A percentile compares a stretch with the other conserved stretches of the same genome.
Conservation (phyloP, 2,888 invertebrate species). For the Cerceris ruficornis region DNA sequence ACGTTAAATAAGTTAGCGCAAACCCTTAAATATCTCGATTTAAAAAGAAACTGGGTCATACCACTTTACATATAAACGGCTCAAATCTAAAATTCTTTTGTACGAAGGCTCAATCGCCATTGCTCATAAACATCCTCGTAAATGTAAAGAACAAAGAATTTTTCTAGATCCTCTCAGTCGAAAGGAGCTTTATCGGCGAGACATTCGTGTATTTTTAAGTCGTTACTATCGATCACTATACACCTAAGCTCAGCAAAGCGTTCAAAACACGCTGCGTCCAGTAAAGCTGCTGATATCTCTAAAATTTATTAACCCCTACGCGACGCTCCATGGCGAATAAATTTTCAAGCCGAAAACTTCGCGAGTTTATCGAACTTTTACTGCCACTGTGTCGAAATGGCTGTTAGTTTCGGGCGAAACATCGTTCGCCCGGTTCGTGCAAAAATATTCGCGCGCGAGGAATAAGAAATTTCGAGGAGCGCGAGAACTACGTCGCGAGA, state of each 20-base stretch:
- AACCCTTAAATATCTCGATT: too few species aligned
- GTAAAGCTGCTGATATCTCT: neutral
- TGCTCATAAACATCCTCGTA: too few species aligned
- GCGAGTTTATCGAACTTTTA: slow-evolving; percentile 55
- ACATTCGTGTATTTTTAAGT: neutral
- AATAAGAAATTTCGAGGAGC: neutral
- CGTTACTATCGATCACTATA: neutral
- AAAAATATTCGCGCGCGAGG: slow-evolving; percentile 32
- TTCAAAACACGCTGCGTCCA: slow-evolving; percentile 2
- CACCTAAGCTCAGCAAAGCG: neutral
- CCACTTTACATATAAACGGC: too few species aligned
- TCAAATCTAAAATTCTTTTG: too few species aligned
- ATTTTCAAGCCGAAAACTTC: slow-evolving; percentile 61
- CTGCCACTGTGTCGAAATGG: slow-evolving; percentile 34
- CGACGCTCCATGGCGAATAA: slow-evolving; percentile 61
- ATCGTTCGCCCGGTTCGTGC: slow-evolving; percentile 28
- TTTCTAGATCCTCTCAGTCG: too few species aligned
- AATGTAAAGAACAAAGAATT: too few species aligned
- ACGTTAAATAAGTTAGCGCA: too few species aligned
- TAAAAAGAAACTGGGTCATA: too few species aligned
- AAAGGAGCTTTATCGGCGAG: too few species aligned
- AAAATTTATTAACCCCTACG: slow-evolving; percentile 19
- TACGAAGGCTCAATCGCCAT: too few species aligned
- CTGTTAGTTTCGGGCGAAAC: slow-evolving; percentile 22
- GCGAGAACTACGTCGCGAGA: neutral